Percentiles rank a stretch among this genome's conserved stretches.
These are phyloP conservation scores for Phrixothrix hirtus DNA, from an alignment of 2,888 invertebrate genomes.

Conservation along the genomic window DNA sequence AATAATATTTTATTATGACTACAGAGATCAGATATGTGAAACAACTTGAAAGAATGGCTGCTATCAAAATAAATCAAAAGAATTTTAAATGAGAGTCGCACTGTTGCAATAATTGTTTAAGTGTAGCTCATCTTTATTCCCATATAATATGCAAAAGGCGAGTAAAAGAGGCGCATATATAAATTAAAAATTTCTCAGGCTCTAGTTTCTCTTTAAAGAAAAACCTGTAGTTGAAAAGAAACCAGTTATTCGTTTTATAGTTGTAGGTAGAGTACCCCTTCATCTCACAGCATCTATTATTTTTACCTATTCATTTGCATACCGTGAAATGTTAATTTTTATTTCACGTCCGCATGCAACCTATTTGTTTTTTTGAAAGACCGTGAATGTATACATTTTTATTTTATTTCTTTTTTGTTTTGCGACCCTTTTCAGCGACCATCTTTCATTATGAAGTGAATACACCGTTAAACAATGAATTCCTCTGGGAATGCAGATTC, in stretches of 20 bases:
- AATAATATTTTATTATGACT: no score
- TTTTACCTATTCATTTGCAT: conserved; percentile 47
- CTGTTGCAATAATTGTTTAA: conserved; percentile 8
- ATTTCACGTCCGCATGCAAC: conserved; percentile 43
- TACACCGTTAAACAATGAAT: conserved; percentile 39
- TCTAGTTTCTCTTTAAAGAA: conserved; percentile 30
- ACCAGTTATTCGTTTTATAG: conserved; percentile 35
- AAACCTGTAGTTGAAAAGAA: conserved; percentile 34
- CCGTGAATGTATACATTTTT: conserved; percentile 37
- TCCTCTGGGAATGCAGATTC: conserved; percentile 32
- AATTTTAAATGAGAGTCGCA: conserved; percentile 9
- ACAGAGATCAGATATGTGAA: no score
- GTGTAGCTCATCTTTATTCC: not conserved
- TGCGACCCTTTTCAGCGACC: conserved; percentile 38
- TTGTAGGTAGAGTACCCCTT: conserved; percentile 30
- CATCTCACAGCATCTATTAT: conserved; percentile 41
- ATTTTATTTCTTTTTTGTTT: conserved; percentile 42
- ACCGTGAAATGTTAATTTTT: conserved; percentile 47
- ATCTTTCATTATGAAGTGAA: conserved; percentile 43
- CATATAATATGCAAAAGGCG: conserved; percentile 3
- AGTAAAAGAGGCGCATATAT: conserved; percentile 9
- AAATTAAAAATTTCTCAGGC: conserved; percentile 30
- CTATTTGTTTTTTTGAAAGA: conserved; percentile 40
- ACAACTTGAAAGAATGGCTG: no score
- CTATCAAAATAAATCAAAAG: not conserved